Percentiles rank a stretch among this genome's conserved stretches.
phyloP scores from a whole-genome alignment of 1,140 invertebrate genomes.

The Bombus consobrinus region DNA sequence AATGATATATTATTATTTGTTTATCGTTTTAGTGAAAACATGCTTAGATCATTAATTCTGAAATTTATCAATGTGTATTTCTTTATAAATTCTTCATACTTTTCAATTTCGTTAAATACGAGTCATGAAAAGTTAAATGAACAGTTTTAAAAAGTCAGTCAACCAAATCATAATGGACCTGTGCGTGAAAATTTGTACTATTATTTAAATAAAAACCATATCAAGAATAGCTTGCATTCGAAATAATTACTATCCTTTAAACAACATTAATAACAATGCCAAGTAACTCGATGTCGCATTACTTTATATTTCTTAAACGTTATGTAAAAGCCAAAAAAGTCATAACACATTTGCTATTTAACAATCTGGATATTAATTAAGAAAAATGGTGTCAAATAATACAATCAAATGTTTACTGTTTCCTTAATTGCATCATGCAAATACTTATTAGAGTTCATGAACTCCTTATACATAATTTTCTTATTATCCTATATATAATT shows the following conservation, averaged over 20 bases:
- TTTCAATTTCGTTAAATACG: not conserved
- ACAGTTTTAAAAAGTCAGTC: not conserved
- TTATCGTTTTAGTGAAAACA: too few species aligned
- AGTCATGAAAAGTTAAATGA: not conserved
- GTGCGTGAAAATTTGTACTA: not conserved
- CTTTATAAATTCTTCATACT: too few species aligned
- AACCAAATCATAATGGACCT: too few species aligned
- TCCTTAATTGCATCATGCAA: constrained; percentile 10
- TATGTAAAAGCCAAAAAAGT: not conserved
- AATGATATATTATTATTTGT: too few species aligned
- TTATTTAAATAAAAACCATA: not conserved
- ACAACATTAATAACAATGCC: too few species aligned
- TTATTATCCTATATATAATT: not conserved
- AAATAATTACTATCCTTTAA: not conserved
- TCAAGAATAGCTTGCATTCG: not conserved
- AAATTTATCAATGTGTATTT: too few species aligned
- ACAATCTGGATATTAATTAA: not conserved
- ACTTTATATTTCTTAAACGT: too few species aligned
- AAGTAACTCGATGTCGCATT: too few species aligned
- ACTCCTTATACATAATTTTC: not conserved
- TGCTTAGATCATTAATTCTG: too few species aligned
- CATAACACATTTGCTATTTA: not conserved
- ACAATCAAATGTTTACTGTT: not conserved
- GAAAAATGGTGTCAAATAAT: not conserved
- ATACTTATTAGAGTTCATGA: not conserved